Base-by-base conservation (phyloP, 2,888 invertebrate species). In the Julus scandinavius region DNA sequence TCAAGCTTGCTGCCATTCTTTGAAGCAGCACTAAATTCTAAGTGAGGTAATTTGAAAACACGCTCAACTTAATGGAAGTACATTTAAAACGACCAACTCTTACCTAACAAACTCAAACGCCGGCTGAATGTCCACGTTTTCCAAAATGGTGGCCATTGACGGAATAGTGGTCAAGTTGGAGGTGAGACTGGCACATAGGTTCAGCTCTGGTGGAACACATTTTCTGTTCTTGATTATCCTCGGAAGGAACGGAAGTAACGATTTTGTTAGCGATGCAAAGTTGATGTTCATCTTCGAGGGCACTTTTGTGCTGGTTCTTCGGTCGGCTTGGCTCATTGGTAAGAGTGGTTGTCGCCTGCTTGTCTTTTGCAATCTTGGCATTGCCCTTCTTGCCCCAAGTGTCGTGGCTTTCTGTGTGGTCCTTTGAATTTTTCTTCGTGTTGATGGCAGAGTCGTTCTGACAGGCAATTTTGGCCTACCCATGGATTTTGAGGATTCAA, bases 201-300 rank as follows among this genome's bases (percentile, higher is more conserved):
- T 80, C 50, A 84, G 54, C 84, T 85, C 88, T 50, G 88, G 88
- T 3, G 88, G 54, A n/a, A 88, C 88, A 20, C 88, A 88, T 85
- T 88, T 40, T 41, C 88, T 49, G 50, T 88, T 80, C 38, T 41
- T 58, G 84, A 41, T 84, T 85, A 88, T 49, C 15, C 83, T 83
- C 17, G 88, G 85, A 54, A 88, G 45, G 49, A 85, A 88, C 38
- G 88, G 88, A 5, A 88, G 20, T 49, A 88, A 17, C 13, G 88
- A 88, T n/a, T 49, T 58, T 1, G 54, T 83, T 49, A 45, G 11
- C 13, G 45, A 80, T 41, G 41, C 7, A n/a, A 54, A 54, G 40
- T 49, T n/a, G n/a, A 54, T 9, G 40, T n/a, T 58, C 58, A 40
- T 7, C 58, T 58, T 87, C 9, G 40, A 50, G 9, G 58, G 41